Percentiles rank a stretch among this genome's conserved stretches.
Evolutionary conservation across 2,888 invertebrate species (phyloP).

Genomic region (Mallateleia sp.): DNA sequence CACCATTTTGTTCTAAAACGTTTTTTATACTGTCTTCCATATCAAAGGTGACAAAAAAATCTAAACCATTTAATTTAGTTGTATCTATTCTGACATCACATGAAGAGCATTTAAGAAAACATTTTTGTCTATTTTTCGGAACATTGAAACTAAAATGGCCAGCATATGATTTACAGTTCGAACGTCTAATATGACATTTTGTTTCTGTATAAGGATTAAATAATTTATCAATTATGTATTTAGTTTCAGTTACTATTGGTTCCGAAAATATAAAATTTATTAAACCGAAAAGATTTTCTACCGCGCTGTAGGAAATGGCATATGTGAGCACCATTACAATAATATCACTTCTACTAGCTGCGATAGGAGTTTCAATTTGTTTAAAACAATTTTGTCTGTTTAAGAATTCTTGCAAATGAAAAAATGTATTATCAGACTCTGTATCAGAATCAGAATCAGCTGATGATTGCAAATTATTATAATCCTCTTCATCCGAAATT

Average conservation of each 20-base stretch:
- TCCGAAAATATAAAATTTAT: constrained; percentile 10
- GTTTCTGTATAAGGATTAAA: constrained; percentile 15
- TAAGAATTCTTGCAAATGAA: background rate
- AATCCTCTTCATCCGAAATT: too few relatives aligned
- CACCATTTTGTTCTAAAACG: constrained; percentile 7
- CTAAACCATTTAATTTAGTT: background rate
- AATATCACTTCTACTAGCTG: constrained; percentile 13
- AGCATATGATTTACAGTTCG: background rate
- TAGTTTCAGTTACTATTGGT: constrained; percentile 7
- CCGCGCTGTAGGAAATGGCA: background rate
- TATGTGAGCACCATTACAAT: constrained; percentile 21
- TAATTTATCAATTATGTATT: constrained; percentile 7
- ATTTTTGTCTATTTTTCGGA: background rate
- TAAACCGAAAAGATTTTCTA: background rate
- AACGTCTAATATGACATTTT: background rate
- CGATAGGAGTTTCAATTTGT: constrained; percentile 9
- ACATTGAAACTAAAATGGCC: constrained; percentile 2
- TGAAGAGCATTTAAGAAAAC: background rate
- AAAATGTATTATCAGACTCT: background rate
- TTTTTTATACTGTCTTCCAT: background rate
- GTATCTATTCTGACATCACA: constrained; percentile 1
- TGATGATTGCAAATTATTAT: too few relatives aligned
- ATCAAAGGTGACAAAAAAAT: constrained; percentile 22
- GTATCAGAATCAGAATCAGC: too few relatives aligned
- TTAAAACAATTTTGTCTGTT: background rate